Percentiles rank a stretch among this genome's conserved stretches.
These are phyloP conservation scores for Ptychochromis oligacanthus DNA, from an alignment of 2,113 vertebrate genomes.

Conservation along the genomic window DNA sequence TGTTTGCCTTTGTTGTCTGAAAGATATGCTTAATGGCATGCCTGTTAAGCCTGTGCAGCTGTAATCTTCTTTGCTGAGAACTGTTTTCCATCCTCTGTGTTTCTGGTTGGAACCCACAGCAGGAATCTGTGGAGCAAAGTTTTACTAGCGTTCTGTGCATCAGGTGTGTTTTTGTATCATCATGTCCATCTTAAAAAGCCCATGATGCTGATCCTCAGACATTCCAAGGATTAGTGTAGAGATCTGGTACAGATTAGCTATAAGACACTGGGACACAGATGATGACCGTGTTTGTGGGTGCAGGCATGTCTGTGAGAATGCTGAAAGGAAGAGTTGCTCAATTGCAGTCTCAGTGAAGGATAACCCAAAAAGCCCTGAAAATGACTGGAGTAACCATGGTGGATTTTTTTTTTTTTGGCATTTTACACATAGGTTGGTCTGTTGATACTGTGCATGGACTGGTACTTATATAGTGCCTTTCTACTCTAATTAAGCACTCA, in stretches of 20 bases:
- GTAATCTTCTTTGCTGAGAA: conserved; percentile 46
- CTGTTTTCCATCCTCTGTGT: conserved; percentile 39
- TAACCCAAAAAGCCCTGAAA: background rate
- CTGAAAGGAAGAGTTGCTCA: conserved; percentile 12
- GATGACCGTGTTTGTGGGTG: conserved; percentile 38
- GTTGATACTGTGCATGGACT: background rate
- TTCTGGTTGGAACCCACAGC: conserved; percentile 49
- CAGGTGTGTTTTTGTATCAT: conserved; percentile 68
- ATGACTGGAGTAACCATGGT: background rate
- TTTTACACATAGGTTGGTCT: conserved; percentile 3
- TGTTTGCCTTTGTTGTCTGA: conserved; percentile 59
- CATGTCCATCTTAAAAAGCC: conserved; percentile 48
- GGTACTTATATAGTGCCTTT: too few species aligned
- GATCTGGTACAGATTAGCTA: conserved; percentile 63
- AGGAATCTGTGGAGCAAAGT: conserved; percentile 35
- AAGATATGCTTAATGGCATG: conserved; percentile 46
- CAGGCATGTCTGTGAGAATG: conserved; percentile 29
- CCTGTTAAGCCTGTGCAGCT: conserved; percentile 42
- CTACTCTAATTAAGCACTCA: too few species aligned
- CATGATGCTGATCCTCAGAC: conserved; percentile 60
- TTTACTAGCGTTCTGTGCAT: conserved; percentile 39
- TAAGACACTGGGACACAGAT: conserved; percentile 43
- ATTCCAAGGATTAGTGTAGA: conserved; percentile 51
- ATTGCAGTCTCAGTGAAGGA: background rate
- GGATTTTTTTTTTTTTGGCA: background rate